phyloP scores from a whole-genome alignment of 2,797 vertebrate genomes.

The Phalanger gymnotis region DNA sequence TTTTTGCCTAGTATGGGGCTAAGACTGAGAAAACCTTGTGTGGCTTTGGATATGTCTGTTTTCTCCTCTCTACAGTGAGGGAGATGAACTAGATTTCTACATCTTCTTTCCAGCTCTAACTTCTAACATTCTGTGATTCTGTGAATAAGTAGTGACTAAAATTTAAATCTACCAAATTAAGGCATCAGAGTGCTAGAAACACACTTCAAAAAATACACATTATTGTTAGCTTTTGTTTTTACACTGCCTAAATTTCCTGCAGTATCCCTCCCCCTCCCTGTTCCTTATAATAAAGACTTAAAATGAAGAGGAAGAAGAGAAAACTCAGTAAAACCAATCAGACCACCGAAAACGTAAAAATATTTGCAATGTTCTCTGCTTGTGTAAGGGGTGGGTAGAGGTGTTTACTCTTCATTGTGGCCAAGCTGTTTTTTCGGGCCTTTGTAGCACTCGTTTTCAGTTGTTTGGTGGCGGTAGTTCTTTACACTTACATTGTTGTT shows the following conservation, averaged over 20 bases:
- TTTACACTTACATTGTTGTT: background rate
- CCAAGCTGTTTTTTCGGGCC: background rate
- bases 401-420: background rate
- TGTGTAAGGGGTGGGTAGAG: background rate
- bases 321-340: background rate
- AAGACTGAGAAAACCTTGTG: background rate
- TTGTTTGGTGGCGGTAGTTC: background rate
- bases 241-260: background rate
- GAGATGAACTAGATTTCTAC: background rate
- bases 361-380: background rate
- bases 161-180: background rate
- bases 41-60: background rate
- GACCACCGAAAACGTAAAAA: background rate
- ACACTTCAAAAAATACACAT: background rate
- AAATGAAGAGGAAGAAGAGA: background rate
- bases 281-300: background rate
- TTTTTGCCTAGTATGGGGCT: background rate
- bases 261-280: background rate
- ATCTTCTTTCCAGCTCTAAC: background rate
- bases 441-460: background rate
- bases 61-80: background rate
- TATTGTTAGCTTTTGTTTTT: background rate
- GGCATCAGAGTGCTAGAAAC: background rate
- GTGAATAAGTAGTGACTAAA: background rate
- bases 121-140: background rate